Base-by-base conservation (phyloP, 1,140 invertebrate genomes). In the Pygmarrhopalites habei region DNA sequence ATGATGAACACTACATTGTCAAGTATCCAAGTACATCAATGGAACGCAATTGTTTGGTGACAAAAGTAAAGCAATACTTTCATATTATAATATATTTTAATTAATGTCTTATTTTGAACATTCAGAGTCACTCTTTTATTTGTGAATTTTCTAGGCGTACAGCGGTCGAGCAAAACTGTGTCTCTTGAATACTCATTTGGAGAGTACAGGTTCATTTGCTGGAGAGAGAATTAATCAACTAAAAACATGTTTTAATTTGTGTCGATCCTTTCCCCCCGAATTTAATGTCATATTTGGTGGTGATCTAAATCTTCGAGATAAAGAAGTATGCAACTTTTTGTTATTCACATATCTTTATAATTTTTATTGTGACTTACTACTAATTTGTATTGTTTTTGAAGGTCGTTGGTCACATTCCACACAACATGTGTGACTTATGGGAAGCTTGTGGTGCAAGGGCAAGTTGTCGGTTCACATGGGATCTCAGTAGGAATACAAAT, bases 251-350 rank as follows among this genome's bases (percentile, higher is more conserved):
- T 78, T 83, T 57, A 58, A 75, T 17, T 65, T 72, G 25, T 71
- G 80, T 30, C 66, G 61, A 21, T 67, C 74, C 14, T 66, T 72
- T 17, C 67, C 74, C 4, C 32, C 72, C n/a, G 69, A 75, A 32
- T 59, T 68, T 17, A 79, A 77, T 35, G 79, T 81, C 0, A 73
- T 84, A 35, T 82, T 83, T 75, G 83, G 75, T 46, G 83, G 83
- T 14, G 83, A 84, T 72, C 68, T 84, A 7, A 84, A 84, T 71
- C 64, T 84, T 1, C 72, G 82, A 47, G 82, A 84, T 68, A 78
- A 78, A 72, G 83, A 84, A 75, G 82, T 82, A n/a, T n/a, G n/a
- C n/a, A 60, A 15, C 25, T 7, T 41, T 46, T n/a, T n/a, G n/a
- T n/a, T n/a, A n/a, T n/a, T n/a, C n/a, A n/a, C n/a, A n/a, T n/a